A percentile compares a stretch with the other conserved stretches of the same genome.
phyloP scores from a whole-genome alignment of 2,888 invertebrate genomes.

The Helobdella robusta region DNA sequence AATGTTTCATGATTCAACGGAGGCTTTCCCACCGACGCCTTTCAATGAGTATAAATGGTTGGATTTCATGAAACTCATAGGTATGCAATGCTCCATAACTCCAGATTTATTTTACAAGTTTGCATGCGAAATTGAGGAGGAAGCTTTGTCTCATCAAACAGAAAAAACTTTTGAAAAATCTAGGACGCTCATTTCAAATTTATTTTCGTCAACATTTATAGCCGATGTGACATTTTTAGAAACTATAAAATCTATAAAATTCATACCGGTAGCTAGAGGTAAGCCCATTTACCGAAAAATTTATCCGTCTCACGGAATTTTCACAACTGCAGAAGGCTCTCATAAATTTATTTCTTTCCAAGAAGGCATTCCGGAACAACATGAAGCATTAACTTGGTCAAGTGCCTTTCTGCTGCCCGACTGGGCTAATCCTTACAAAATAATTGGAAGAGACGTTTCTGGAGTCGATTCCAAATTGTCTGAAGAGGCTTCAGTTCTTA shows the following conservation, averaged over 20 bases:
- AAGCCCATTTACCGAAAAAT: slow-evolving; percentile 31
- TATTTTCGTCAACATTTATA: slow-evolving; percentile 32
- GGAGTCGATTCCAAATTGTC: not conserved
- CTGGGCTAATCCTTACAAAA: slow-evolving; percentile 37
- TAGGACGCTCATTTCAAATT: slow-evolving; percentile 32
- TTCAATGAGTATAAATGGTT: slow-evolving; percentile 36
- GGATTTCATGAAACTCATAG: slow-evolving; percentile 33
- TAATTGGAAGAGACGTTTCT: slow-evolving; percentile 29
- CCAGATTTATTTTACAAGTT: slow-evolving; percentile 33
- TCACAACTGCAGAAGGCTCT: not conserved
- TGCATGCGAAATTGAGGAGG: slow-evolving; percentile 33
- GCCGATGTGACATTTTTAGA: slow-evolving; percentile 30
- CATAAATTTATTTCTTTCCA: slow-evolving; percentile 34
- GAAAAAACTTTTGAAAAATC: slow-evolving; percentile 35
- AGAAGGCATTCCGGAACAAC: slow-evolving; percentile 32
- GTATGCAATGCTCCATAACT: slow-evolving; percentile 32
- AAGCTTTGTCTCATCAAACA: slow-evolving; percentile 27
- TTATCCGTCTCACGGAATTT: slow-evolving; percentile 28
- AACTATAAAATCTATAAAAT: slow-evolving; percentile 31
- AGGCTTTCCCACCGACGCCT: slow-evolving; percentile 35
- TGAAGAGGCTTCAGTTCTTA: slow-evolving; percentile 22
- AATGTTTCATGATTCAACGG: slow-evolving; percentile 26
- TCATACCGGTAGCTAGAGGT: slow-evolving; percentile 34
- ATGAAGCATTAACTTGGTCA: slow-evolving; percentile 35
- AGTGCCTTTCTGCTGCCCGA: slow-evolving; percentile 34